phyloP scores from a whole-genome alignment of 1,140 invertebrate species.

The Nasonia giraulti region DNA sequence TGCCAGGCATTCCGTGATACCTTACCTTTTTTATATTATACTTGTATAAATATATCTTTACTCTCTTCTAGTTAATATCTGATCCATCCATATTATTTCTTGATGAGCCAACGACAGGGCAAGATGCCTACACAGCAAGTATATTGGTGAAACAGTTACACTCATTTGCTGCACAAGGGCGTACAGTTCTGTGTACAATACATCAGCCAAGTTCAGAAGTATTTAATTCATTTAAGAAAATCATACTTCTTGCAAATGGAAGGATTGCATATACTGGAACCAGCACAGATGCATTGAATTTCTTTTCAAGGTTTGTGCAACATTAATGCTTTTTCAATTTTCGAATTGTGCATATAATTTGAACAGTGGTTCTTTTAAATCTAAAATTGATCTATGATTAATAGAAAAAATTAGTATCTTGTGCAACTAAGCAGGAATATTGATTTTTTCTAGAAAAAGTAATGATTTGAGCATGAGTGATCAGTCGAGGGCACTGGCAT shows the following conservation, averaged over 20 bases:
- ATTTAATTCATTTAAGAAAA: constrained; percentile 90
- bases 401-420: too few species aligned
- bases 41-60: not conserved
- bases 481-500: too few species aligned
- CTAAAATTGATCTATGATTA: too few species aligned
- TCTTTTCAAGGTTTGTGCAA: constrained; percentile 82
- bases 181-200: constrained; percentile 95
- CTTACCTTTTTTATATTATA: too few species aligned
- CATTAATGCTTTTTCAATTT: too few species aligned
- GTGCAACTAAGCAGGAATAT: too few species aligned
- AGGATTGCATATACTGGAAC: constrained; percentile 91
- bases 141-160: constrained; percentile 87
- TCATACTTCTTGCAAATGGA: constrained; percentile 92
- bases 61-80: constrained; percentile 83
- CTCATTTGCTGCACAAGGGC: constrained; percentile 79
- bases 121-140: constrained; percentile 94
- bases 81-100: constrained; percentile 95
- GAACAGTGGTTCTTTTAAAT: too few species aligned
- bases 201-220: constrained; percentile 97
- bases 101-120: constrained; percentile 95
- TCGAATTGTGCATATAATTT: too few species aligned
- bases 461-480: too few species aligned
- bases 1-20: too few species aligned
- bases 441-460: too few species aligned
- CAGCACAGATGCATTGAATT: constrained; percentile 81